Evolutionary conservation across 1,140 invertebrate genomes (phyloP).

Genomic region (Cherax destructor): DNA sequence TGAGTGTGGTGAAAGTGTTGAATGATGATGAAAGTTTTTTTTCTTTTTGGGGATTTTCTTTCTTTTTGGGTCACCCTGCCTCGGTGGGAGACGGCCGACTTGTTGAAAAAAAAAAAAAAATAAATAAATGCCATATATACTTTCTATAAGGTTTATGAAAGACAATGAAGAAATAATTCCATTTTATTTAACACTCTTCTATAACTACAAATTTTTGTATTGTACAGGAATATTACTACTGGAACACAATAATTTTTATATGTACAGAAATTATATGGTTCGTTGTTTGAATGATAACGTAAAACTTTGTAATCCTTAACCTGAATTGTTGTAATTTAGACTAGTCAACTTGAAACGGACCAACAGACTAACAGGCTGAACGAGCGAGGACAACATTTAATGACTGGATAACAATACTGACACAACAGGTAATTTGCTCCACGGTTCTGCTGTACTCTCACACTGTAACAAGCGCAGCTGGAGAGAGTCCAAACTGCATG

Average conservation of each 20-base stretch:
- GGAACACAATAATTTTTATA: constrained; percentile 62
- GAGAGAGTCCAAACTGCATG: constrained; percentile 25
- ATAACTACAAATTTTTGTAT: constrained; percentile 64
- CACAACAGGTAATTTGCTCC: constrained; percentile 45
- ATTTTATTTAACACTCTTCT: constrained; percentile 69
- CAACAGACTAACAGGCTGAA: constrained; percentile 61
- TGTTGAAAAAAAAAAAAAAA: too few species aligned
- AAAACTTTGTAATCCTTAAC: constrained; percentile 56
- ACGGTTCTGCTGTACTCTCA: constrained; percentile 20
- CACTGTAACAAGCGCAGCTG: constrained; percentile 26
- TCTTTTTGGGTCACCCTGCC: too few species aligned
- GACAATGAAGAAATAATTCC: constrained; percentile 51
- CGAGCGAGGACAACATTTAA: constrained; percentile 55
- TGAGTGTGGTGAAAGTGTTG: too few species aligned
- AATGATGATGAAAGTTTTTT: too few species aligned
- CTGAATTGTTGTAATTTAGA: constrained; percentile 51
- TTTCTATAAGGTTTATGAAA: neutral
- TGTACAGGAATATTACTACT: constrained; percentile 65
- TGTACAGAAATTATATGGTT: constrained; percentile 63
- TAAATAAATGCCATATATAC: neutral
- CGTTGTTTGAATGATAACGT: constrained; percentile 58
- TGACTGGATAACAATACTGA: constrained; percentile 63
- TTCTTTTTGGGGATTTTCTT: too few species aligned
- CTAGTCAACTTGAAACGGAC: constrained; percentile 66
- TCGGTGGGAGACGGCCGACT: too few species aligned